phyloP scores from a whole-genome alignment of 2,888 invertebrate genomes.

The Rhogogaster chlorosoma region DNA sequence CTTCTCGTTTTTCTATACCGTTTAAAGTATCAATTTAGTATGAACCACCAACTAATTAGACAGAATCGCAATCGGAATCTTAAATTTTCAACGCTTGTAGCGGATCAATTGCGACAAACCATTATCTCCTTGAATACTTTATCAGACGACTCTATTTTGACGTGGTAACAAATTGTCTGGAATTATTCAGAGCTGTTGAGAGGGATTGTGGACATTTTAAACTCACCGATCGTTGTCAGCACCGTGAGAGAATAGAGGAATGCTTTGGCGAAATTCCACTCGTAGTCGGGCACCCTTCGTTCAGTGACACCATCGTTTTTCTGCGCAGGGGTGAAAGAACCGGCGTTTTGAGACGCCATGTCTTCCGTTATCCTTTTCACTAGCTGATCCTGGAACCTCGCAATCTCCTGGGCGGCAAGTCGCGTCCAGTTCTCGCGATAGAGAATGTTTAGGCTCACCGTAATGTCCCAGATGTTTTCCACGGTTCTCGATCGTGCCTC shows the following conservation, averaged over 20 bases:
- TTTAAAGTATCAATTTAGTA: neutral
- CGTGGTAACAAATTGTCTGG: neutral
- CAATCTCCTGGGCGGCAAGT: slow-evolving; percentile 88
- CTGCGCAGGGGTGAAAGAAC: slow-evolving; percentile 75
- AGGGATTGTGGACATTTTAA: slow-evolving; percentile 45
- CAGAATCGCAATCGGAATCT: neutral
- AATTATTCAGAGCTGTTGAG: slow-evolving; percentile 4
- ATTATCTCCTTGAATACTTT: neutral
- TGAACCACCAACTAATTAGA: neutral
- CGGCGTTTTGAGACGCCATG: slow-evolving; percentile 79
- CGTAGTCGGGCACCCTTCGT: slow-evolving; percentile 80
- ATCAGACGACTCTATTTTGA: neutral
- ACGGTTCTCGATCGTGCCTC: slow-evolving; percentile 86
- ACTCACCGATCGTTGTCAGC: slow-evolving; percentile 94
- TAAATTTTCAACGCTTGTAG: neutral
- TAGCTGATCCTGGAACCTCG: slow-evolving; percentile 91
- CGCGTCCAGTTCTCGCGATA: slow-evolving; percentile 95
- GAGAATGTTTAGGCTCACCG: slow-evolving; percentile 91
- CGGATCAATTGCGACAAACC: neutral
- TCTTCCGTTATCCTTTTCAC: slow-evolving; percentile 89
- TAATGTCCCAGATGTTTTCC: slow-evolving; percentile 95
- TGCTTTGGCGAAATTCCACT: slow-evolving; percentile 94
- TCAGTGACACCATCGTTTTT: slow-evolving; percentile 68
- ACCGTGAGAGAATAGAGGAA: slow-evolving; percentile 97
- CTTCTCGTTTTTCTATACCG: neutral